Base-by-base conservation (phyloP, 2,888 invertebrate species). In the Ceraclea dissimilis region DNA sequence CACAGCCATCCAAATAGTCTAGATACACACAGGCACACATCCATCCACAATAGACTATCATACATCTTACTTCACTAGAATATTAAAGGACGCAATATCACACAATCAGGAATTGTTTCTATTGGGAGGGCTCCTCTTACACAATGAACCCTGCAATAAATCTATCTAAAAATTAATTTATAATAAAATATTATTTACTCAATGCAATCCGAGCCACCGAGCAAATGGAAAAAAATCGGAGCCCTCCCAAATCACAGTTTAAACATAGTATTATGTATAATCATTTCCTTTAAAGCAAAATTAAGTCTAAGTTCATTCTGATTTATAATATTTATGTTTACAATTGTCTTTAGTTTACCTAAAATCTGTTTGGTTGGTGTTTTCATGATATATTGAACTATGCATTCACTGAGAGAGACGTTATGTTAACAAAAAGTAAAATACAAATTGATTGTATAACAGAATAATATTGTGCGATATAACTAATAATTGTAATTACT, bases 191-290 rank as follows among this genome's bases (percentile, higher is more conserved):
- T 60, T 46, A 56, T 54, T 53, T 47, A 54, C 63, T 60, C 59
- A 58, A 57, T 59, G 52, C 22, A 26, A 51, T 39, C 16, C 13
- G 18, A 46, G 56, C 57, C 31, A 51, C 51, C 60, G 60, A 61
- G 61, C 55, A 51, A 58, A 60, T 57, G 57, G 56, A 60, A 60
- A 61, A 58, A 58, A 62, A 59, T 62, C 57, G 58, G 73, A 73
- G 70, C 73, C 70, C 70, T 70, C 72, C 69, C 75, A 73, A 74
- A 75, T 75, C 75, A 75, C 75, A 75, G 75, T 70, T 71, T 70
- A 67, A 39, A 39, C 39, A 39, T 13, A n/a, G n/a, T n/a, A n/a
- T n/a, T n/a, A n/a, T n/a, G n/a, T n/a, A n/a, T 39, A n/a, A 39
- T 39, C 39, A 39, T 18, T 66, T 65, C 63, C 56, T 57, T 61